A percentile compares a stretch with the other conserved stretches of the same genome.
Conservation (phyloP, 2,797 vertebrate genomes). For the Alcedo quadribrachys region DNA sequence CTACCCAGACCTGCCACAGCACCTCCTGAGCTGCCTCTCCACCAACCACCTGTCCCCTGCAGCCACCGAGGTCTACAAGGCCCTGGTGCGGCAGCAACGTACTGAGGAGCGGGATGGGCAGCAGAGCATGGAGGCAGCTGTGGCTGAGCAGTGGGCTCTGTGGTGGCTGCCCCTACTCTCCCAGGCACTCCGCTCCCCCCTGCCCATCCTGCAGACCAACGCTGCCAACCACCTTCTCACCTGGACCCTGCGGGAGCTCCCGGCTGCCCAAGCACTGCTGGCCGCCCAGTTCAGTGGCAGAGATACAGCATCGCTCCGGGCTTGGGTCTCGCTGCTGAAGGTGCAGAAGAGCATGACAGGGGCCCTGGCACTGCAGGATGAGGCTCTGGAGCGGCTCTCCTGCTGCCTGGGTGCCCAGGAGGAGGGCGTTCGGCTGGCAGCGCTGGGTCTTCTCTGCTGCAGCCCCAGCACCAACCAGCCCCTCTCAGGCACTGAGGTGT, state of each 20-base stretch:
- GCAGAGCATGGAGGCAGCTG: conserved; percentile 52
- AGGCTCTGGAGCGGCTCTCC: conserved; percentile 72
- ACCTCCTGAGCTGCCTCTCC: conserved; percentile 88
- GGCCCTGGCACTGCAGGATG: conserved; percentile 55
- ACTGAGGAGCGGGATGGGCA: conserved; percentile 31
- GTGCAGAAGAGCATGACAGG: conserved; percentile 70
- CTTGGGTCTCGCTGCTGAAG: conserved; percentile 86
- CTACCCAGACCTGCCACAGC: conserved; percentile 78
- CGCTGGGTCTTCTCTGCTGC: conserved; percentile 83
- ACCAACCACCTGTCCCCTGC: conserved; percentile 86
- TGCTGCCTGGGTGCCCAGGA: conserved; percentile 80
- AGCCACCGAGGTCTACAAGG: conserved; percentile 85
- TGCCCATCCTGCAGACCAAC: conserved; percentile 83
- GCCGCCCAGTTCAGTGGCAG: conserved; percentile 65
- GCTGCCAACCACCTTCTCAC: conserved; percentile 80
- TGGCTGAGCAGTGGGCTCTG: conserved; percentile 79
- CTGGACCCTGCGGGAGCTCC: conserved; percentile 84
- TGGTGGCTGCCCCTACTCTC: conserved; percentile 81
- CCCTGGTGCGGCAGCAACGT: conserved; percentile 82
- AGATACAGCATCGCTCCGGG: conserved; percentile 75
- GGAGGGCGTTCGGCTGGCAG: conserved; percentile 84
- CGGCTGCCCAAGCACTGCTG: conserved; percentile 73
- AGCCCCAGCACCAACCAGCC: conserved; percentile 83
- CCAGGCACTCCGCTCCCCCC: conserved; percentile 81
- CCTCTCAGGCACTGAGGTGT: conserved; percentile 75